A percentile compares a stretch with the other conserved stretches of the same genome.
phyloP scores from a whole-genome alignment of 2,888 invertebrate species.

The Eilema griseolum region DNA sequence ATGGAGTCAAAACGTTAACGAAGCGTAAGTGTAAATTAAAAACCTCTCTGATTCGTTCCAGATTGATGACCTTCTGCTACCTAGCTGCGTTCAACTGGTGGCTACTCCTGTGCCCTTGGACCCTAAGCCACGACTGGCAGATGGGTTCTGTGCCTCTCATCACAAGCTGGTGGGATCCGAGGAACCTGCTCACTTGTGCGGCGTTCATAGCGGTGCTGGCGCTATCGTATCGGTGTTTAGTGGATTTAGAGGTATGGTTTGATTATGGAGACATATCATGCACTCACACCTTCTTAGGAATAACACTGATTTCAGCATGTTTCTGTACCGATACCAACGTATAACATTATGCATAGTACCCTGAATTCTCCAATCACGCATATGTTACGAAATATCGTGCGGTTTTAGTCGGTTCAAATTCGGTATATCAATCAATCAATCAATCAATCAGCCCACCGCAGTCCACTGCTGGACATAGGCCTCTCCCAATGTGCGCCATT shows the following conservation, averaged over 20 bases:
- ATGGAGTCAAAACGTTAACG: too few relatives aligned
- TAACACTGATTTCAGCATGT: neutral
- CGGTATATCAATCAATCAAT: too few relatives aligned
- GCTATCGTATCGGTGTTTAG: conserved; percentile 87
- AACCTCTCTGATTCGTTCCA: conserved; percentile 65
- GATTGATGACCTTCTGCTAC: conserved; percentile 93
- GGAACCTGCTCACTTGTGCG: conserved; percentile 91
- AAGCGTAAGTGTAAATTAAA: too few relatives aligned
- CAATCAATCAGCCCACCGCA: too few relatives aligned
- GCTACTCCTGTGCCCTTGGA: conserved; percentile 92
- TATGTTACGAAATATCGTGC: too few relatives aligned
- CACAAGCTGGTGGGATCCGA: conserved; percentile 88
- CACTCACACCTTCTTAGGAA: neutral
- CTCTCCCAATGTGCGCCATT: too few relatives aligned
- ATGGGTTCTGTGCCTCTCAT: conserved; percentile 95
- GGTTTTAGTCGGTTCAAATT: too few relatives aligned
- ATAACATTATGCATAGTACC: too few relatives aligned
- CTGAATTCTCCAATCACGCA: too few relatives aligned
- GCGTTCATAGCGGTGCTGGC: conserved; percentile 88
- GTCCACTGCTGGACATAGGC: too few relatives aligned
- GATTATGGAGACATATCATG: neutral
- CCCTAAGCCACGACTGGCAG: conserved; percentile 96
- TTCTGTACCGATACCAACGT: too few relatives aligned
- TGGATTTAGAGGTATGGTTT: conserved; percentile 90
- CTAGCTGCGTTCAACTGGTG: conserved; percentile 94